phyloP scores from a whole-genome alignment of 2,797 vertebrate genomes.

The Silurus aristotelis region DNA sequence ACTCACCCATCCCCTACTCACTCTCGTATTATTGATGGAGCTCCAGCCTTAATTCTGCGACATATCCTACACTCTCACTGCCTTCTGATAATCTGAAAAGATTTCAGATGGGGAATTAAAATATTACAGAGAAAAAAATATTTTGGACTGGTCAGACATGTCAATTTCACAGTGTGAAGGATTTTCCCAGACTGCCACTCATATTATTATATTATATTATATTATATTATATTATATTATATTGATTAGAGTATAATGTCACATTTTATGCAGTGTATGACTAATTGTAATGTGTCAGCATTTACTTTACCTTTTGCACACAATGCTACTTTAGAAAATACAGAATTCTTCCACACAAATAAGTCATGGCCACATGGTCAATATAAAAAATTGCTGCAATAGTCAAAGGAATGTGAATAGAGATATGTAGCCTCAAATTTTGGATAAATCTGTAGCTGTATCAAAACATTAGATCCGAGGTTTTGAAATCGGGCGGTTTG shows the following conservation, averaged over 20 bases:
- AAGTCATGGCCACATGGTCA: not conserved
- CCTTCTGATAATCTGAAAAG: too few relatives aligned
- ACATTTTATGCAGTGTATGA: not conserved
- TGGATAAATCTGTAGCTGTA: slow-evolving; percentile 8
- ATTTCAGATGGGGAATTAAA: too few relatives aligned
- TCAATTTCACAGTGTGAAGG: not conserved
- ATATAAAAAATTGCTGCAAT: not conserved
- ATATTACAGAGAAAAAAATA: too few relatives aligned
- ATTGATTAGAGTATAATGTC: not conserved
- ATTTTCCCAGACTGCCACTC: not conserved
- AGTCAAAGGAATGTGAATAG: not conserved
- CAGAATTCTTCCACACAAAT: not conserved
- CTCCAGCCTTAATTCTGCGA: too few relatives aligned
- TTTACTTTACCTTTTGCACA: not conserved
- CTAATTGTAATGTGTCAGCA: not conserved
- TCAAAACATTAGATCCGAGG: not conserved
- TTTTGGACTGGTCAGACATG: not conserved
- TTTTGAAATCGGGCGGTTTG: too few relatives aligned
- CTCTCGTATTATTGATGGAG: too few relatives aligned
- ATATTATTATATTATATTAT: not conserved
- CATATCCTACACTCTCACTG: too few relatives aligned
- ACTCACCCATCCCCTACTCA: too few relatives aligned
- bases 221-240: not conserved
- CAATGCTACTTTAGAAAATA: not conserved
- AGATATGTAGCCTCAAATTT: not conserved